These are phyloP conservation scores for Fopius arisanus DNA, from an alignment of 1,140 invertebrate species.

Conservation along the genomic window DNA sequence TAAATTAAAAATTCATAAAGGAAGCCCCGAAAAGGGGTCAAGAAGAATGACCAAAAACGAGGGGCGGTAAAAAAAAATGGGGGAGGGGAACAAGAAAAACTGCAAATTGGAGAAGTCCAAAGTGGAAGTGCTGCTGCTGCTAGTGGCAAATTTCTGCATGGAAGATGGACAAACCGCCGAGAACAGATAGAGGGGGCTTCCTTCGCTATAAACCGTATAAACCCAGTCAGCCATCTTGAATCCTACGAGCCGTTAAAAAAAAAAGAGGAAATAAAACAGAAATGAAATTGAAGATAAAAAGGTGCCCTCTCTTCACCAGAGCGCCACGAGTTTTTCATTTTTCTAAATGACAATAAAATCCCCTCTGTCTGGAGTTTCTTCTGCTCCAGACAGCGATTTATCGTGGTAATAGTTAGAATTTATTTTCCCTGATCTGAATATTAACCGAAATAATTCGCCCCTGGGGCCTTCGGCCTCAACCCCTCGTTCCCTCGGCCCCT, in stretches of 20 bases:
- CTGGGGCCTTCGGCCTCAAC: neutral
- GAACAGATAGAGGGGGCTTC: slow-evolving; percentile 37
- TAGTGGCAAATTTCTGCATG: slow-evolving; percentile 19
- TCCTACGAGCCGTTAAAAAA: slow-evolving; percentile 54
- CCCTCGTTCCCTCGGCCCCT: neutral
- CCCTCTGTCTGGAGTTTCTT: neutral
- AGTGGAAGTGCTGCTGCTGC: neutral
- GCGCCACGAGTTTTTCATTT: slow-evolving; percentile 38
- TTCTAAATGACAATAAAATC: neutral
- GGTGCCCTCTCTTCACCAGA: slow-evolving; percentile 43
- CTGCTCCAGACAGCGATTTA: neutral
- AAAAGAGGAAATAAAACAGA: slow-evolving; percentile 14
- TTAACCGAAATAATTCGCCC: slow-evolving; percentile 6
- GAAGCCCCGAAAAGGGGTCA: too few relatives aligned
- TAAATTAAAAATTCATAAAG: neutral
- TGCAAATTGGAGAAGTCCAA: slow-evolving; percentile 18
- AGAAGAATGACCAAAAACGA: neutral
- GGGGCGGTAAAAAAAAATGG: slow-evolving; percentile 2
- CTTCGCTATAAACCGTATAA: slow-evolving; percentile 36
- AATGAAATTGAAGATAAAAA: neutral
- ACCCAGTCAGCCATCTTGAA: slow-evolving; percentile 55
- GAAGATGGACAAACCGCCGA: slow-evolving; percentile 20
- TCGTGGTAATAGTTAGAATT: too few relatives aligned
- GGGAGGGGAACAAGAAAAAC: slow-evolving; percentile 18
- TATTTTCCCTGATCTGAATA: too few relatives aligned